A percentile compares a stretch with the other conserved stretches of the same genome.
Conservation (phyloP, 2,797 vertebrate species). For the Phoeniculus purpureus region DNA sequence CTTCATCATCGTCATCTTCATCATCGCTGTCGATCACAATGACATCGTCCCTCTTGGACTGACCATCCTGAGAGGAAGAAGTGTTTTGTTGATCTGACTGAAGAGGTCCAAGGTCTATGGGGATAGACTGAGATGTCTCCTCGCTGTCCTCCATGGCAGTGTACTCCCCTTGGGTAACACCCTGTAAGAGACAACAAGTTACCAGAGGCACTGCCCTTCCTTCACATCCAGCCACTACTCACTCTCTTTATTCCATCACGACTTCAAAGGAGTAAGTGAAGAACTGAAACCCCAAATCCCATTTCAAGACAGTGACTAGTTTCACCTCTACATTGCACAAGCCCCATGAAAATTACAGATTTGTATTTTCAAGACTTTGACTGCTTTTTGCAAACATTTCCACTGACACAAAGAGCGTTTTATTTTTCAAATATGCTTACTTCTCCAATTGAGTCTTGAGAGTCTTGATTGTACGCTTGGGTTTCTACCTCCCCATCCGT, state of each 20-base stretch:
- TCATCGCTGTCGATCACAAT: slow-evolving; percentile 95
- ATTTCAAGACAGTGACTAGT: background rate
- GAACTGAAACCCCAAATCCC: background rate
- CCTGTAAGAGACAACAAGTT: slow-evolving; percentile 73
- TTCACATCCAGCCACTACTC: background rate
- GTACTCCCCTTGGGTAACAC: slow-evolving; percentile 86
- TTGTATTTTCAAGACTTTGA: too few species aligned
- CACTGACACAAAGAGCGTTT: background rate
- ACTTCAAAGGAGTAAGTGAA: background rate
- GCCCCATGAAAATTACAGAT: too few species aligned
- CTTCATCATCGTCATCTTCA: slow-evolving; percentile 92
- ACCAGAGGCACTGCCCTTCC: background rate
- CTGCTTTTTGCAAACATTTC: background rate
- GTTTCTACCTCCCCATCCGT: slow-evolving; percentile 89
- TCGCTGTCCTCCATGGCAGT: slow-evolving; percentile 85
- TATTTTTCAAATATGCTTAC: slow-evolving; percentile 71
- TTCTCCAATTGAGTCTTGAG: slow-evolving; percentile 86
- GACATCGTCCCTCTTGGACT: slow-evolving; percentile 85
- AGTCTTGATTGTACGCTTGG: slow-evolving; percentile 88
- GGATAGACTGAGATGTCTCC: slow-evolving; percentile 83
- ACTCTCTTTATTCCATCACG: background rate
- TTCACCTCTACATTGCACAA: background rate
- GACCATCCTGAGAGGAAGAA: slow-evolving; percentile 82
- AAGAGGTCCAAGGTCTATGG: slow-evolving; percentile 82
- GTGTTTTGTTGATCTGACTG: slow-evolving; percentile 81